These are phyloP conservation scores for Serinus canaria DNA, from an alignment of 2,113 vertebrate genomes.

Conservation along the genomic window DNA sequence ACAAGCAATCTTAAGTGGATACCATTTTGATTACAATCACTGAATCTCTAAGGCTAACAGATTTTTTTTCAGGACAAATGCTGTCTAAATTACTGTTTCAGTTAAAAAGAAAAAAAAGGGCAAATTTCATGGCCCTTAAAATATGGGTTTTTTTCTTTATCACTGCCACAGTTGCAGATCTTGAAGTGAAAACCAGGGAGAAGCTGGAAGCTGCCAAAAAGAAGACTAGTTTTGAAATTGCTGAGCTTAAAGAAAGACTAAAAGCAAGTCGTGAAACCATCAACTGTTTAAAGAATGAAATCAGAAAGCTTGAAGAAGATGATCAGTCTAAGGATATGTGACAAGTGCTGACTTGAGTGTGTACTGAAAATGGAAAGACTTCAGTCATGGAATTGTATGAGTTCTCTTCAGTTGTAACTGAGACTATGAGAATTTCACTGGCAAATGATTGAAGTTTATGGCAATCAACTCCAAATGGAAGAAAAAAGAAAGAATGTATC, in stretches of 20 bases:
- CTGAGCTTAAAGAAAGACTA: conserved; percentile 94
- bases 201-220: conserved; percentile 95
- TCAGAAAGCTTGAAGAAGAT: conserved; percentile 95
- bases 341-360: conserved; percentile 9
- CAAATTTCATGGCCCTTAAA: neutral
- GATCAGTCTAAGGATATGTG: conserved; percentile 94
- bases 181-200: conserved; percentile 93
- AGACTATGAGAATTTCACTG: neutral
- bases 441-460: neutral
- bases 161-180: conserved; percentile 82
- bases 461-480: neutral
- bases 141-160: neutral
- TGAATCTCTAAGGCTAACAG: neutral
- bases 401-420: neutral
- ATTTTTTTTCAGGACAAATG: neutral
- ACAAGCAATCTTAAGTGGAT: neutral
- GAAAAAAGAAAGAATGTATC: neutral
- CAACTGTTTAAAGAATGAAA: conserved; percentile 94
- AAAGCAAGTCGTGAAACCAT: conserved; percentile 98
- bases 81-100: neutral
- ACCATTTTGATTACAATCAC: neutral
- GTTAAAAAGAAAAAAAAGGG: neutral
- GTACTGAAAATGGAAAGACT: neutral
- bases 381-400: neutral
- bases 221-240: conserved; percentile 96